Base-by-base conservation (phyloP, 2,113 vertebrate genomes). In the Vimba vimba region DNA sequence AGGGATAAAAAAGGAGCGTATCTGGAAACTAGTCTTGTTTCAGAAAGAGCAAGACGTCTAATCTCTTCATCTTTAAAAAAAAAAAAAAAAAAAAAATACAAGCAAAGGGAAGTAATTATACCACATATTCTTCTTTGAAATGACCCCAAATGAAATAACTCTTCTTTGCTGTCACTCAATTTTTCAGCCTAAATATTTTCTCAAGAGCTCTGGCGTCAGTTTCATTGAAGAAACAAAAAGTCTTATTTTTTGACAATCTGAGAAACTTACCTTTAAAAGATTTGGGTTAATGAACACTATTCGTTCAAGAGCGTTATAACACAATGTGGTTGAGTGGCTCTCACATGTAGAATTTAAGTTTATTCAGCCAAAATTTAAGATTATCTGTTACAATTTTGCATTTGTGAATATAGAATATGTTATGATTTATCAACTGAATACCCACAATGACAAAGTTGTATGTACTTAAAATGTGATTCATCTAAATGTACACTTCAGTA, bases 1-100 rank as follows among this genome's bases (percentile, higher is more conserved):
- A 84, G 77, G 11, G 86, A 91, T 92, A 62, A 92, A 91, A 91
- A 89, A 80, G 19, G 7, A 57, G 7, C 52, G 4, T 86, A 88
- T 90, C 79, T 88, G 88, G 83, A 91, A 93, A 90, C 57, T 60
- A 82, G 79, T 86, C 50, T 50, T 86, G 75, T 36, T 76, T 83
- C 45, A 87, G 62, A 71, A 87, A 85, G 88, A 92, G 83, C 36
- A 88, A 27, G 4, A 60, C 77, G 69, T 87, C 85, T 43, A 23
- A 39, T 17, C 33, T 25, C 45, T n/a, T 25, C 2, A 66, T 4
- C 11, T 13, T 47, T 12, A 39, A 12, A 2, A 79, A n/a, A 33
- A 33, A 27, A 25, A 12, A 3, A 60, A n/a, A 33, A 57, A 57
- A 25, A 25, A 59, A 59, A 30, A 66, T 3, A 66, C 1, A 12